Evolutionary conservation across 2,113 vertebrate species (phyloP).

Genomic region (Hepsetus odoe): DNA sequence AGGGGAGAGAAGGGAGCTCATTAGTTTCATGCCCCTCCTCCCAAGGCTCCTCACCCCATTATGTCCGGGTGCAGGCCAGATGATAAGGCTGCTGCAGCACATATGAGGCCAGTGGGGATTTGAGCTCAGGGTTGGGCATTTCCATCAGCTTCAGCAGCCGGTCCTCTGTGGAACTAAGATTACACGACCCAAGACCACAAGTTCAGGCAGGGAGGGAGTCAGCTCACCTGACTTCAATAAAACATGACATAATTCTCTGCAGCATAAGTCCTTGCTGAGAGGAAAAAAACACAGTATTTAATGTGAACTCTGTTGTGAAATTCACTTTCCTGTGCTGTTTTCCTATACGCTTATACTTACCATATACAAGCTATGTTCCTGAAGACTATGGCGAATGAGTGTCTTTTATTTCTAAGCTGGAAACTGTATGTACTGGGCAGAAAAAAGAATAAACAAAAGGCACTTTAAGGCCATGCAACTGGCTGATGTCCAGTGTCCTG

Average conservation of each 20-base stretch:
- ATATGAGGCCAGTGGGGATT: conserved; percentile 20
- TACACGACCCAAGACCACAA: conserved; percentile 22
- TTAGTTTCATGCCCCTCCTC: conserved; percentile 63
- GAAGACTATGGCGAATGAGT: neutral
- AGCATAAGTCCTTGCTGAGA: neutral
- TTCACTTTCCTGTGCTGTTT: neutral
- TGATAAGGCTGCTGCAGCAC: conserved; percentile 40
- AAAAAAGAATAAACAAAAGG: conserved; percentile 16
- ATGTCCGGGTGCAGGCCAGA: conserved; percentile 58
- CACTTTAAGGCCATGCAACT: neutral
- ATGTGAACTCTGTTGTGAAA: neutral
- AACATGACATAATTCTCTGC: conserved; percentile 11
- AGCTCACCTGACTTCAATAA: neutral
- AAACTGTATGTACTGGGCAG: neutral
- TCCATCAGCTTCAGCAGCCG: conserved; percentile 20
- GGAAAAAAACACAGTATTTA: neutral
- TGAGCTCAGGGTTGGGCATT: conserved; percentile 20
- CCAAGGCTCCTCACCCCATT: conserved; percentile 58
- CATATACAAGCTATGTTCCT: too few species aligned
- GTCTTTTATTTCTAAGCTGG: neutral
- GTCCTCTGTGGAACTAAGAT: conserved; percentile 32
- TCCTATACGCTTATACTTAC: neutral
- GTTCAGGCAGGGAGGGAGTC: neutral
- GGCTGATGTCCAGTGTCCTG: conserved; percentile 25
- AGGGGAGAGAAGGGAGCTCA: conserved; percentile 57